Evolutionary conservation across 2,797 vertebrate genomes (phyloP), one percentile per base, ranked within the genome.

Genomic region (Periophthalmus magnuspinnatus): DNA sequence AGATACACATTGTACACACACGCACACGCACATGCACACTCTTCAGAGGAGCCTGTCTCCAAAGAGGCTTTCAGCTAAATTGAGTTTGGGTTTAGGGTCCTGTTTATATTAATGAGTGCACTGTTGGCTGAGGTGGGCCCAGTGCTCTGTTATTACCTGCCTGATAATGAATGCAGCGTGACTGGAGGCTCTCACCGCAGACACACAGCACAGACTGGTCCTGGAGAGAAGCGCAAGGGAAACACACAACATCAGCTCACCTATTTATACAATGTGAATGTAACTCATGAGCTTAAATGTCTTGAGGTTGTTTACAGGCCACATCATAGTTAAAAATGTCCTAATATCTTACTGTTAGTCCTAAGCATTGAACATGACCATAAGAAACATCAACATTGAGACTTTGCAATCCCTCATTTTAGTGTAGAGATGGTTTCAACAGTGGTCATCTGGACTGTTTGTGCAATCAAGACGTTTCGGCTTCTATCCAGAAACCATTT

Each of bases 11-110:
- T 45, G 41, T 45, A 0, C 14, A 69, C 45, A 33, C 65, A 59
- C 63, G 70, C 64, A 60, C 55, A 63, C 65, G 19, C 64, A 17
- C 64, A 60, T 55, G 63, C 65, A n/a, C 64, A n/a, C 74, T 84
- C 83, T 70, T 84, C 71, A 77, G 75, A 81, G 81, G 85, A 80
- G 77, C 76, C 69, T 54, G 41, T 83, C 84, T 87, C 86, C 84
- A 85, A 88, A 88, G 87, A 90, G 87, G 89, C 90, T 91, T 91
- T 92, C 87, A 91, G 84, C 81, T 88, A 91, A 91, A 91, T 90
- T 91, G 89, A 90, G 89, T 90, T 91, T 90, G 85, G 85, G 89
- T 91, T 91, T 85, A 88, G 86, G 88, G 86, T 90, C 86, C 80
- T 89, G 89, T 91, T 91, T 90, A 85, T 90, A 91, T 88, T 90